Conservation (phyloP, 35 echinoderm and acorn worm genomes). For the Apostichopus parvimensis region DNA sequence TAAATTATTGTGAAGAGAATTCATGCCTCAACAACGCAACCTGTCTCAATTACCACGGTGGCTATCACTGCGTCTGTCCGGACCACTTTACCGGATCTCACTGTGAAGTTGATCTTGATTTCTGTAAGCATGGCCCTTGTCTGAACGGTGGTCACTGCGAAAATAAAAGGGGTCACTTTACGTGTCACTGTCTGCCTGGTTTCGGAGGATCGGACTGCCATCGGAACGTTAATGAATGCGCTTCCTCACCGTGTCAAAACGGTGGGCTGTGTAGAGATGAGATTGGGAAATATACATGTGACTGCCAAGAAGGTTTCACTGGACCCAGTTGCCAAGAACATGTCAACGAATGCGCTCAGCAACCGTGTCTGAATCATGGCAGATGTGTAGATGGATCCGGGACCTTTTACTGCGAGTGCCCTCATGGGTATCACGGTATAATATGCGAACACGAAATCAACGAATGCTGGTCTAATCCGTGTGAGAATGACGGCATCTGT, state of each 20-base stretch:
- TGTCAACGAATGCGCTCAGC: constrained; percentile 74
- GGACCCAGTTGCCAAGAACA: constrained; percentile 68
- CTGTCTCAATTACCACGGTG: constrained; percentile 57
- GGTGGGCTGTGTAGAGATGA: constrained; percentile 74
- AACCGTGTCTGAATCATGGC: constrained; percentile 80
- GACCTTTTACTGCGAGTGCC: constrained; percentile 80
- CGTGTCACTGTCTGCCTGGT: constrained; percentile 69
- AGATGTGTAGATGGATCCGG: constrained; percentile 82
- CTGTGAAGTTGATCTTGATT: constrained; percentile 68
- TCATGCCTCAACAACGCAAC: constrained; percentile 80
- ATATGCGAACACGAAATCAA: constrained; percentile 88
- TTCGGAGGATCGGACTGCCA: constrained; percentile 68
- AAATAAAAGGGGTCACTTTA: constrained; percentile 56
- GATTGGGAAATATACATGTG: constrained; percentile 56
- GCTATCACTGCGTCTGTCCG: constrained; percentile 71
- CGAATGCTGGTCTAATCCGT: constrained; percentile 85
- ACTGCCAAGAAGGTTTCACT: constrained; percentile 64
- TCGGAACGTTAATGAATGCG: constrained; percentile 72
- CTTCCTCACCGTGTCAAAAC: constrained; percentile 75
- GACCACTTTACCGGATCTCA: constrained; percentile 59
- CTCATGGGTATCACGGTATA: constrained; percentile 71
- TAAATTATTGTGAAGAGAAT: constrained; percentile 72
- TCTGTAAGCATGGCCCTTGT: constrained; percentile 69
- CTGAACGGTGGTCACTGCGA: constrained; percentile 73
- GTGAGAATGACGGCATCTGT: constrained; percentile 72